These are phyloP conservation scores for Brenthis hecate DNA, from an alignment of 2,888 invertebrate genomes.

Conservation along the genomic window DNA sequence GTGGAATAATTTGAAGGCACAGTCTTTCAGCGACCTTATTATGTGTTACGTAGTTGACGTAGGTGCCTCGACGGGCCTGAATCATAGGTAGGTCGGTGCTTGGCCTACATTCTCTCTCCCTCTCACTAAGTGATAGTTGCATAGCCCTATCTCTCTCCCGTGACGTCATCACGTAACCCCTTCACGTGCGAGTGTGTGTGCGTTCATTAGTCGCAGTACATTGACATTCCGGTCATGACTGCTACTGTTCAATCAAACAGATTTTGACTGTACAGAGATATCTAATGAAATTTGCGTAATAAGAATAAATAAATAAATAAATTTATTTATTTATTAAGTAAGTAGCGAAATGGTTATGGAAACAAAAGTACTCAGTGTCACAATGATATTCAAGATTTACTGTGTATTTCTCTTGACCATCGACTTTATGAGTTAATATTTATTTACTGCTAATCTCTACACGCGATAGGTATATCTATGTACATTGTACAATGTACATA, in stretches of 20 bases:
- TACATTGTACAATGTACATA: no score
- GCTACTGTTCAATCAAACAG: slow-evolving; percentile 45
- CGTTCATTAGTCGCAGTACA: slow-evolving; percentile 53
- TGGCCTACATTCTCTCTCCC: slow-evolving; percentile 76
- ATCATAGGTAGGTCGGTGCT: slow-evolving; percentile 77
- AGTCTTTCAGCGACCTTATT: slow-evolving; percentile 47
- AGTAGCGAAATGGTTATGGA: no score
- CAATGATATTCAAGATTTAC: no score
- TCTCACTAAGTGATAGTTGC: slow-evolving; percentile 44
- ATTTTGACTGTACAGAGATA: neutral
- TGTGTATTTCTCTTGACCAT: no score
- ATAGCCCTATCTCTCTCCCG: slow-evolving; percentile 52
- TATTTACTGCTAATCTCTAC: no score
- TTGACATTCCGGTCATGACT: slow-evolving; percentile 49
- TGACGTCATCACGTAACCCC: slow-evolving; percentile 77
- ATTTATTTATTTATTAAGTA: no score
- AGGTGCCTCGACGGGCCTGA: slow-evolving; percentile 61
- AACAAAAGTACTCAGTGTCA: no score
- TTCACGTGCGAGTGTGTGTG: slow-evolving; percentile 54
- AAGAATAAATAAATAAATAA: no score
- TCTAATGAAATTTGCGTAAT: neutral
- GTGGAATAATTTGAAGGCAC: slow-evolving; percentile 40
- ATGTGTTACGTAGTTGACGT: slow-evolving; percentile 58
- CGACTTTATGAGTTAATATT: no score
- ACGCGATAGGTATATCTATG: no score